phyloP scores from a whole-genome alignment of 2,888 invertebrate genomes.

The Schizaphis graminum region DNA sequence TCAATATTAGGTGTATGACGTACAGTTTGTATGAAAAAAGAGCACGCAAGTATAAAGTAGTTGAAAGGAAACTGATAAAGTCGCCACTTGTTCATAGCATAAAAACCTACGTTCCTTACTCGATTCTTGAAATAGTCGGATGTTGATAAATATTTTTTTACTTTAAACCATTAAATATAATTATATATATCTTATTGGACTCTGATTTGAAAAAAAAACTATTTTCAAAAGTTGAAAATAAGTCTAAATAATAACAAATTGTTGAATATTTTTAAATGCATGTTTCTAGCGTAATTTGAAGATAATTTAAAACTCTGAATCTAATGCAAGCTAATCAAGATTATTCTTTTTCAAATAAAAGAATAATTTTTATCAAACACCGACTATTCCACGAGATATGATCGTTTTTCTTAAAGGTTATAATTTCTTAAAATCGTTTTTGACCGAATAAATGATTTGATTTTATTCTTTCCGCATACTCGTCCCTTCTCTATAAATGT shows the following conservation, averaged over 20 bases:
- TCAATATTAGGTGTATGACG: neutral
- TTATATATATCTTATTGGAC: neutral
- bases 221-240: neutral
- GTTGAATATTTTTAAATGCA: neutral
- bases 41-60: neutral
- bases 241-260: neutral
- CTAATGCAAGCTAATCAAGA: neutral
- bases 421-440: neutral
- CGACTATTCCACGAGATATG: neutral
- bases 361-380: neutral
- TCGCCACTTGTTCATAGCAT: neutral
- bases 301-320: neutral
- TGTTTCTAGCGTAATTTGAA: neutral
- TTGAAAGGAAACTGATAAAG: neutral
- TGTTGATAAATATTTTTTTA: neutral
- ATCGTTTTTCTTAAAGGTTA: neutral
- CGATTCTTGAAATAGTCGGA: neutral
- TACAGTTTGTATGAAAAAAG: neutral
- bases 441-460: neutral
- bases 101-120: neutral
- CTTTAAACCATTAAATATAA: neutral
- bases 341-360: neutral
- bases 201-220: neutral
- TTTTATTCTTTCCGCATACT: neutral
- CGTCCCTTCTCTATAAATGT: neutral